Conservation (phyloP, 64 coral and sea anemone genomes). For the Montipora efflorescens region DNA sequence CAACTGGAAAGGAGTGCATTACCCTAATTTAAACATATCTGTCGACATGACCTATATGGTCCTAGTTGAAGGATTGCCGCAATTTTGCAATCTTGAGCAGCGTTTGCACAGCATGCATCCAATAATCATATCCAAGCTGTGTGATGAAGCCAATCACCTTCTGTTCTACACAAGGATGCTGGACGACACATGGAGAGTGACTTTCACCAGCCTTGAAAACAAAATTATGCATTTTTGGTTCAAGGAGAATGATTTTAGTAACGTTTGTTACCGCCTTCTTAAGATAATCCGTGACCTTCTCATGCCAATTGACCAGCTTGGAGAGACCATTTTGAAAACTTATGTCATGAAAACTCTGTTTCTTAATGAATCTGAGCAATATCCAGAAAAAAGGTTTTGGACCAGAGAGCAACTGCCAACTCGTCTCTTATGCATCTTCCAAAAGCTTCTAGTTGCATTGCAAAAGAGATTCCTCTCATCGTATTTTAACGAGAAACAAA, state of each 20-base stretch:
- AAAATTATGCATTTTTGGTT: conserved; percentile 57
- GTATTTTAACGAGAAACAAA: conserved; percentile 50
- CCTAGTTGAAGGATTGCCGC: not conserved
- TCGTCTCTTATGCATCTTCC: conserved; percentile 36
- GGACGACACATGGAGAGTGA: conserved; percentile 52
- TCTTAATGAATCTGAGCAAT: conserved; percentile 60
- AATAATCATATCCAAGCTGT: conserved; percentile 15
- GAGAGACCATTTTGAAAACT: conserved; percentile 57
- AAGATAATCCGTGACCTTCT: conserved; percentile 55
- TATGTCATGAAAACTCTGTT: conserved; percentile 53
- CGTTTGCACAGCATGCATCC: conserved; percentile 34
- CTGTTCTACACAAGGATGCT: conserved; percentile 45
- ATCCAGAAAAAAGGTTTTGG: conserved; percentile 49
- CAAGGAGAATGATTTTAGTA: conserved; percentile 23
- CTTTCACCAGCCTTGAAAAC: conserved; percentile 46
- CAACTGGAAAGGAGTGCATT: conserved; percentile 59
- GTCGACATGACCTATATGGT: conserved; percentile 54
- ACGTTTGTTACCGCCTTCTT: conserved; percentile 39
- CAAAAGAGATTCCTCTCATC: conserved; percentile 52
- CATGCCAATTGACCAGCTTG: conserved; percentile 48
- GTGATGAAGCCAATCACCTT: conserved; percentile 15
- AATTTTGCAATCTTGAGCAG: conserved; percentile 45
- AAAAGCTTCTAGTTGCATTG: conserved; percentile 49
- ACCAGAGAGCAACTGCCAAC: conserved; percentile 5
- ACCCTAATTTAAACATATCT: conserved; percentile 54